These are phyloP conservation scores for Aulostomus chinensis DNA, from an alignment of 2,797 vertebrate species.

Conservation along the genomic window DNA sequence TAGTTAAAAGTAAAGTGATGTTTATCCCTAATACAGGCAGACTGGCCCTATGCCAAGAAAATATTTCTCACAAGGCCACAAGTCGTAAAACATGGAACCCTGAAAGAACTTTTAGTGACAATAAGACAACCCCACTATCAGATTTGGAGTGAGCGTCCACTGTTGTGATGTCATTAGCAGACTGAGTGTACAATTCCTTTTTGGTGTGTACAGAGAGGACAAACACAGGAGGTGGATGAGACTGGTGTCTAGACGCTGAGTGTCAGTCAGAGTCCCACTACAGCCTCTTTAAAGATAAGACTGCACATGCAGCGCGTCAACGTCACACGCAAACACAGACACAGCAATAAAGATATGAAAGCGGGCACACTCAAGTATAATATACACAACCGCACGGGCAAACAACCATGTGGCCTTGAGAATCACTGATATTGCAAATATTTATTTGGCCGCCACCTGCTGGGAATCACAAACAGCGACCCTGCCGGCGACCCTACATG, in stretches of 20 bases:
- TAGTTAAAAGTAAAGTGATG: no score
- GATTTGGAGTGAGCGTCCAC: no score
- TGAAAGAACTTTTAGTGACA: background rate
- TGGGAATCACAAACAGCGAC: no score
- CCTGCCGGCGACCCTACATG: no score
- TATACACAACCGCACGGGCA: background rate
- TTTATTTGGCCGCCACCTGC: background rate
- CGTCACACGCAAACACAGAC: background rate
- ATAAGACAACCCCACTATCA: no score
- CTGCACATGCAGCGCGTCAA: conserved; percentile 9
- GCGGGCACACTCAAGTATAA: background rate
- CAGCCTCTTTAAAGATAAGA: conserved; percentile 11
- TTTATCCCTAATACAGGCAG: no score
- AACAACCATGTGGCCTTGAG: background rate
- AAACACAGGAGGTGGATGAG: conserved; percentile 14
- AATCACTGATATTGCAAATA: background rate
- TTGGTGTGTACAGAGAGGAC: conserved; percentile 7
- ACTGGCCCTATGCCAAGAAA: background rate
- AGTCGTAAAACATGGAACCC: no score
- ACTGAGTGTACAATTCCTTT: conserved; percentile 7
- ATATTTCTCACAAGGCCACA: no score
- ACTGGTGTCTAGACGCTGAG: conserved; percentile 34
- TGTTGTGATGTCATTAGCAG: conserved; percentile 1
- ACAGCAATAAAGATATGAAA: background rate
- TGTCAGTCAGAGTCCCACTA: conserved; percentile 4